Percentiles rank a stretch among this genome's conserved stretches.
These are phyloP conservation scores for Wiebesia pumilae DNA, from an alignment of 1,140 invertebrate genomes.

Conservation along the genomic window DNA sequence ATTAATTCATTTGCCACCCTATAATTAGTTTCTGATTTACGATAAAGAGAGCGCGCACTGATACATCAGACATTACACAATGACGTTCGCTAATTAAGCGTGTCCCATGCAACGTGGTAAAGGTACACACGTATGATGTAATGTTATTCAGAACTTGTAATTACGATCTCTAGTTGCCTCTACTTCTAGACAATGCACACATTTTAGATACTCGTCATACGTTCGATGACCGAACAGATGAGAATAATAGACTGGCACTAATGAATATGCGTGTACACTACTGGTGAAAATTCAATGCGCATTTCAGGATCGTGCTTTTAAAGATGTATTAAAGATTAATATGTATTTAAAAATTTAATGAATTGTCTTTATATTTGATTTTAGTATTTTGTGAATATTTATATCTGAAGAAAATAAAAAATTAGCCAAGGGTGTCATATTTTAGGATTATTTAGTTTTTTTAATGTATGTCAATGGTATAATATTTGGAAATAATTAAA, in stretches of 20 bases:
- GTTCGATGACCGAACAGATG: constrained; percentile 15
- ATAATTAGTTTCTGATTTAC: constrained; percentile 47
- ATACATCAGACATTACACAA: constrained; percentile 11
- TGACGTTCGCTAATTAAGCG: constrained; percentile 44
- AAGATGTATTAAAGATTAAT: neutral
- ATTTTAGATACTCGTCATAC: neutral
- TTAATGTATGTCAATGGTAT: too few species aligned
- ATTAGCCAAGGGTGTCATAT: too few species aligned
- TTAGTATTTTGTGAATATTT: neutral
- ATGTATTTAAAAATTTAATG: neutral
- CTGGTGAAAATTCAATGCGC: neutral
- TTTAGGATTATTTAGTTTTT: too few species aligned
- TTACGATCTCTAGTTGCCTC: constrained; percentile 27
- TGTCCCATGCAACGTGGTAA: constrained; percentile 30
- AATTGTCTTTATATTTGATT: neutral
- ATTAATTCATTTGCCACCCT: constrained; percentile 19
- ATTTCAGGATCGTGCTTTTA: neutral
- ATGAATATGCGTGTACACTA: neutral
- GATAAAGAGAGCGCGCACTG: constrained; percentile 12
- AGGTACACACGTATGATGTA: constrained; percentile 6
- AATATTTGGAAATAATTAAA: too few species aligned
- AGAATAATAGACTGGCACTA: constrained; percentile 16
- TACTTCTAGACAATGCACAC: neutral
- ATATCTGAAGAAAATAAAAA: too few species aligned
- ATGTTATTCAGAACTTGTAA: constrained; percentile 27